Conservation (phyloP, 1,140 invertebrate genomes). For the Drosophila asahinai region DNA sequence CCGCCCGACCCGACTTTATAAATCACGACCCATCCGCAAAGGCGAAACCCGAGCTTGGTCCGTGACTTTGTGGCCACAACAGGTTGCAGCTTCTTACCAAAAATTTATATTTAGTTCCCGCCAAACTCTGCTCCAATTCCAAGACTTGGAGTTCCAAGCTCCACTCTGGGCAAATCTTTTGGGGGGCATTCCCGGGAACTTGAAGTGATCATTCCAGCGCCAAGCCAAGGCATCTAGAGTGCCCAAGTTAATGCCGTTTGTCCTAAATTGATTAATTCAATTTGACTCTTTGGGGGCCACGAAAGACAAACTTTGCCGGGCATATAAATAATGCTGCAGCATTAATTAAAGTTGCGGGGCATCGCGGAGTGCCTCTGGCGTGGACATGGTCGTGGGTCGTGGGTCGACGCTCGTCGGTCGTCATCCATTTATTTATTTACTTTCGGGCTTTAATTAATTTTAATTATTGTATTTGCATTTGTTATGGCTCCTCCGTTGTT, state of each 20-base stretch:
- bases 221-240: neutral
- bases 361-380: fast-evolving
- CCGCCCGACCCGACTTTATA: constrained; percentile 29
- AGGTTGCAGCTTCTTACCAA: constrained; percentile 1
- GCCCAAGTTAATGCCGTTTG: constrained; percentile 1
- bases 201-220: constrained; percentile 18
- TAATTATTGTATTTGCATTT: constrained; percentile 81
- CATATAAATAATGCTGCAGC: constrained; percentile 74
- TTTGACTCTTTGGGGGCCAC: constrained; percentile 50
- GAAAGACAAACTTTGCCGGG: constrained; percentile 59
- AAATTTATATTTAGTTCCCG: constrained; percentile 5
- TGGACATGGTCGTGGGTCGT: neutral
- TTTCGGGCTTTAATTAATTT: constrained; percentile 72
- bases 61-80: constrained; percentile 21
- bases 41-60: constrained; percentile 11
- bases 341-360: constrained; percentile 63
- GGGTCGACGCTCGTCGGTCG: neutral
- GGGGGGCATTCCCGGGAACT: neutral
- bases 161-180: too few species aligned
- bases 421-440: constrained; percentile 70
- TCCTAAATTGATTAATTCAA: constrained; percentile 72
- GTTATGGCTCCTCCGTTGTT: constrained; percentile 26
- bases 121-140: neutral
- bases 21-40: constrained; percentile 31
- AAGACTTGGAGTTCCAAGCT: neutral